Percentiles rank a stretch among this genome's conserved stretches.
Evolutionary conservation across 2,797 vertebrate species (phyloP).

Genomic region (Pogonophryne albipinna): DNA sequence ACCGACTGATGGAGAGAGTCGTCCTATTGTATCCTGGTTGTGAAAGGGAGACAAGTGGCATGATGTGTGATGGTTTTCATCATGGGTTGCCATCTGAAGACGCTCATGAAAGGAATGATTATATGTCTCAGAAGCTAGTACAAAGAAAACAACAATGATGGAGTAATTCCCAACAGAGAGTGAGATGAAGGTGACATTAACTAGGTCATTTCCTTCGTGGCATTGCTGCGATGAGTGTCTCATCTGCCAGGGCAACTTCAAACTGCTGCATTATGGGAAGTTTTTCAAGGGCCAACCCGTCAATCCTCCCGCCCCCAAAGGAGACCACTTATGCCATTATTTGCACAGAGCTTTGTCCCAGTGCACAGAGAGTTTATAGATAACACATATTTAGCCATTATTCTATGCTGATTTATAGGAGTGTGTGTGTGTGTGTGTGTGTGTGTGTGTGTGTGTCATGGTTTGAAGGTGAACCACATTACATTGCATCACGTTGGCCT

Average conservation of each 20-base stretch:
- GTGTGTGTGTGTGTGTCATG: conserved; percentile 47
- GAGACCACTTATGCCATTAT: conserved; percentile 50
- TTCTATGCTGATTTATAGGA: conserved; percentile 64
- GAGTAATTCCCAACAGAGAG: conserved; percentile 45
- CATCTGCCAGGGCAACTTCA: conserved; percentile 60
- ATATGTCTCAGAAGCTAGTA: conserved; percentile 50
- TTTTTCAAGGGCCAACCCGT: conserved; percentile 29
- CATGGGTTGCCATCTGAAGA: conserved; percentile 33
- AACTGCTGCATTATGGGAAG: conserved; percentile 50
- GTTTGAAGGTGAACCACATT: conserved; percentile 65
- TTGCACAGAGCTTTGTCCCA: conserved; percentile 48
- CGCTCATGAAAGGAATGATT: conserved; percentile 49
- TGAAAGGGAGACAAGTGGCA: not conserved
- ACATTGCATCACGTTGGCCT: conserved; percentile 29
- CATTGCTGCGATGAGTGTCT: conserved; percentile 35
- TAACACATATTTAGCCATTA: conserved; percentile 61
- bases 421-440: conserved; percentile 11
- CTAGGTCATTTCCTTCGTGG: conserved; percentile 57
- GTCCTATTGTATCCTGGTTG: not conserved
- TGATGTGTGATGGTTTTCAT: conserved; percentile 18
- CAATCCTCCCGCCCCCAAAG: conserved; percentile 33
- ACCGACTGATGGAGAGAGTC: not conserved
- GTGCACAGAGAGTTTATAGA: conserved; percentile 49
- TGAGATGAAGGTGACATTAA: conserved; percentile 70
- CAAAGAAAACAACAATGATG: conserved; percentile 50